Evolutionary conservation across 2,888 invertebrate species (phyloP).

Genomic region (Aphidius colemani): DNA sequence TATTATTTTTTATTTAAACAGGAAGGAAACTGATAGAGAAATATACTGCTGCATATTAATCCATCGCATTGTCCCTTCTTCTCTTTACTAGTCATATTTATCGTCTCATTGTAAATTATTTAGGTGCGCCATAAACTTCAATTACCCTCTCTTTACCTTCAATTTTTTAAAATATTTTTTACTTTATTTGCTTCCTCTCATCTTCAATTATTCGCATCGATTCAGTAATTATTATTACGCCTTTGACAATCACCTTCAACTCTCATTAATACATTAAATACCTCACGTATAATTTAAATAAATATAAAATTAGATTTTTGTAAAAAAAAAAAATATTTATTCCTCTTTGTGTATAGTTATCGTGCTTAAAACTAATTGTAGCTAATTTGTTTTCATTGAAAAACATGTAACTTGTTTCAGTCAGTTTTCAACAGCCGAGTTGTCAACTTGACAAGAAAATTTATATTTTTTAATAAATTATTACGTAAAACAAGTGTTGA

Average conservation of each 20-base stretch:
- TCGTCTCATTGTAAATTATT: constrained; percentile 28
- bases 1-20: constrained; percentile 36
- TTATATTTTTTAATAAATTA: background rate
- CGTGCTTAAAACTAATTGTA: constrained; percentile 45
- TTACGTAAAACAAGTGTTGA: too few relatives aligned
- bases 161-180: background rate
- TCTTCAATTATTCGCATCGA: constrained; percentile 24
- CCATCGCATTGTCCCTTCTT: constrained; percentile 20
- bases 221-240: constrained; percentile 21
- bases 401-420: constrained; percentile 26
- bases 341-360: constrained; percentile 1
- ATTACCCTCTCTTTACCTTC: constrained; percentile 24
- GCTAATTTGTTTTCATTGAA: constrained; percentile 49
- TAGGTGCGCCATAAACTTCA: constrained; percentile 30
- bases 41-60: constrained; percentile 49
- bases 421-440: constrained; percentile 2
- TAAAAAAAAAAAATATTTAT: too few relatives aligned
- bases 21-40: constrained; percentile 53
- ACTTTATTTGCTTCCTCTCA: constrained; percentile 13
- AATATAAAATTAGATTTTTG: too few relatives aligned
- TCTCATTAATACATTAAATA: too few relatives aligned
- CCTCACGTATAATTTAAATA: too few relatives aligned
- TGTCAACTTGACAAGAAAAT: background rate
- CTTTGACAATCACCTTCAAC: background rate
- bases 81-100: constrained; percentile 11